Percentiles rank a stretch among this genome's conserved stretches.
These are phyloP conservation scores for Homalodisca vitripennis DNA, from an alignment of 1,140 invertebrate species.

Conservation along the genomic window DNA sequence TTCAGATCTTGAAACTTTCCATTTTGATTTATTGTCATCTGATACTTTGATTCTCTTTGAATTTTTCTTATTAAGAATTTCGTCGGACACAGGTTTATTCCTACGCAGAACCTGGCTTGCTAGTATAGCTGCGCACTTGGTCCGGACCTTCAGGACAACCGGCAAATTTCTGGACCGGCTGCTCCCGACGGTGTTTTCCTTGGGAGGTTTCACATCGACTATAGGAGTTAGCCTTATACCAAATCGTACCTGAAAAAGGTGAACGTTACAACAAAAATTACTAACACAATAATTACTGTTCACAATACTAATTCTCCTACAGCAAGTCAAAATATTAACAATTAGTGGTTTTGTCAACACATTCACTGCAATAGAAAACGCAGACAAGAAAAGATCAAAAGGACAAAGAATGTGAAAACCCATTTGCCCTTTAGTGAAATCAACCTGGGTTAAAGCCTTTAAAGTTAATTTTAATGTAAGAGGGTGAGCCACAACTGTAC, in stretches of 20 bases:
- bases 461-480: too few relatives aligned
- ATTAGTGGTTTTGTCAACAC: too few relatives aligned
- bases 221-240: slow-evolving; percentile 9
- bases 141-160: slow-evolving; percentile 22
- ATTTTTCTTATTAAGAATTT: slow-evolving; percentile 4
- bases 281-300: too few relatives aligned
- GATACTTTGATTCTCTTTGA: slow-evolving; percentile 9
- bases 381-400: too few relatives aligned
- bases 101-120: slow-evolving; percentile 2
- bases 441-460: too few relatives aligned
- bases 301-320: too few relatives aligned
- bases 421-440: too few relatives aligned
- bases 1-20: slow-evolving; percentile 14
- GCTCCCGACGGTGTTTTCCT: background rate
- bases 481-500: too few relatives aligned
- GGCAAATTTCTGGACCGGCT: slow-evolving; percentile 20
- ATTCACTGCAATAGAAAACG: too few relatives aligned
- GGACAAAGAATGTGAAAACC: too few relatives aligned
- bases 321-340: too few relatives aligned
- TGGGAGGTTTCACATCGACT: slow-evolving; percentile 20
- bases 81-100: slow-evolving; percentile 1
- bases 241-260: slow-evolving; percentile 4
- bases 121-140: slow-evolving; percentile 28
- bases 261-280: background rate
- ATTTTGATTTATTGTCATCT: slow-evolving; percentile 29